Conservation (phyloP, 1,140 invertebrate species). For the Triops longicaudatus region DNA sequence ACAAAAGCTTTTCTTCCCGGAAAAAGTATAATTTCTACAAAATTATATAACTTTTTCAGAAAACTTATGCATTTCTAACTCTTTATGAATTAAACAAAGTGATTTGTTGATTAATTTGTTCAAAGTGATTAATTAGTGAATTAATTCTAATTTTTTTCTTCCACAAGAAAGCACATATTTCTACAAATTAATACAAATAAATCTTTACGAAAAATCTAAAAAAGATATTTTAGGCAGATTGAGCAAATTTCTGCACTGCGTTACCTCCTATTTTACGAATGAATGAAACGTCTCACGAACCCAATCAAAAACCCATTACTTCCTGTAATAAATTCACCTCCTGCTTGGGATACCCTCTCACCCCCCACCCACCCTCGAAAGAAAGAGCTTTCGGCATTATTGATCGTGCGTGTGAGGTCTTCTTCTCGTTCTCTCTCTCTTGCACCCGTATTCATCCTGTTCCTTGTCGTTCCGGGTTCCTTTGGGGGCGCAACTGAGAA, state of each 20-base stretch:
- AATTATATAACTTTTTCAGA: no score
- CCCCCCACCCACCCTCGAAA: background rate
- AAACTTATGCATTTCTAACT: no score
- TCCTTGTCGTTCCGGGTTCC: background rate
- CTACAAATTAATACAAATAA: no score
- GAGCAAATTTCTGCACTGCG: background rate
- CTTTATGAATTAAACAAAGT: no score
- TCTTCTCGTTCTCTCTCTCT: background rate
- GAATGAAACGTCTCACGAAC: background rate
- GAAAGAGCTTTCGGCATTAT: background rate
- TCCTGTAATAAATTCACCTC: background rate
- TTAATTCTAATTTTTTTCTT: no score
- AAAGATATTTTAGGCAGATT: background rate
- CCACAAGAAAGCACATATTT: no score
- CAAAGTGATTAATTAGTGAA: no score
- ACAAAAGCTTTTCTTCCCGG: no score
- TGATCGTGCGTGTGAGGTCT: slow-evolving; percentile 4
- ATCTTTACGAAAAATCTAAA: background rate
- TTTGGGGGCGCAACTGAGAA: background rate
- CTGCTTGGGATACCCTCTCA: background rate
- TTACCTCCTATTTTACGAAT: background rate
- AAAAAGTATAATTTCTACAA: no score
- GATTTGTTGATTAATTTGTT: no score
- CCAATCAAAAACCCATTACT: background rate
- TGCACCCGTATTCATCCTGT: background rate